A percentile compares a stretch with the other conserved stretches of the same genome.
phyloP scores from a whole-genome alignment of 2,113 vertebrate genomes.

The Bubo blakistoni region DNA sequence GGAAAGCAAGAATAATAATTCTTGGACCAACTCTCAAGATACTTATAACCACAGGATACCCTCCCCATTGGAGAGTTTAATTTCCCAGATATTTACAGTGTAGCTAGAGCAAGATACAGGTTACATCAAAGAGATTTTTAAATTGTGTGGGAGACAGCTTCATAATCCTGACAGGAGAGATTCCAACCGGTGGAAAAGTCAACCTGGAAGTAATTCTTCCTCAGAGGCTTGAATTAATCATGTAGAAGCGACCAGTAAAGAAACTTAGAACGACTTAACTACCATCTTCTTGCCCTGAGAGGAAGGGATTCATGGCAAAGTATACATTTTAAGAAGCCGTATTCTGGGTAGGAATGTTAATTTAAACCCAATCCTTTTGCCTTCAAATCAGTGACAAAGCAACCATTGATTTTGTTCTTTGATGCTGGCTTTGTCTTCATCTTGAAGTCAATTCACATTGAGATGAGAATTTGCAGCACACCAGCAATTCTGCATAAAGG shows the following conservation, averaged over 20 bases:
- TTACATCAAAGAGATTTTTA: constrained; percentile 57
- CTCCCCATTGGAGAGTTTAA: constrained; percentile 46
- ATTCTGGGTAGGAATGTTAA: neutral
- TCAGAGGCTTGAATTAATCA: constrained; percentile 52
- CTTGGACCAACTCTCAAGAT: constrained; percentile 57
- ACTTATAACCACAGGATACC: constrained; percentile 63
- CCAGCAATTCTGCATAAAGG: neutral
- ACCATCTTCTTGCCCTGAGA: neutral
- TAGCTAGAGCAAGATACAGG: constrained; percentile 34
- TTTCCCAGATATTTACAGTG: constrained; percentile 59
- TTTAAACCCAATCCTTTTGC: neutral
- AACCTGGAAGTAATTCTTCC: constrained; percentile 68
- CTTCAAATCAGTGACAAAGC: constrained; percentile 10
- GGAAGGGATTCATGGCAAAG: neutral
- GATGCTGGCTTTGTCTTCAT: neutral
- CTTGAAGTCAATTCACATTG: neutral
- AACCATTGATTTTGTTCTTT: constrained; percentile 19
- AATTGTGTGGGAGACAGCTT: constrained; percentile 60
- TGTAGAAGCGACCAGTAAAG: neutral
- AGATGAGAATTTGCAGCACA: neutral
- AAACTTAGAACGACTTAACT: neutral
- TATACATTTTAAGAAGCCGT: neutral
- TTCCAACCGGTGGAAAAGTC: constrained; percentile 51
- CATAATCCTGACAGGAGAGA: constrained; percentile 54
- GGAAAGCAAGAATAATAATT: constrained; percentile 63